phyloP scores from a whole-genome alignment of 1,140 invertebrate species.

The Drosophila sulfurigaster region DNA sequence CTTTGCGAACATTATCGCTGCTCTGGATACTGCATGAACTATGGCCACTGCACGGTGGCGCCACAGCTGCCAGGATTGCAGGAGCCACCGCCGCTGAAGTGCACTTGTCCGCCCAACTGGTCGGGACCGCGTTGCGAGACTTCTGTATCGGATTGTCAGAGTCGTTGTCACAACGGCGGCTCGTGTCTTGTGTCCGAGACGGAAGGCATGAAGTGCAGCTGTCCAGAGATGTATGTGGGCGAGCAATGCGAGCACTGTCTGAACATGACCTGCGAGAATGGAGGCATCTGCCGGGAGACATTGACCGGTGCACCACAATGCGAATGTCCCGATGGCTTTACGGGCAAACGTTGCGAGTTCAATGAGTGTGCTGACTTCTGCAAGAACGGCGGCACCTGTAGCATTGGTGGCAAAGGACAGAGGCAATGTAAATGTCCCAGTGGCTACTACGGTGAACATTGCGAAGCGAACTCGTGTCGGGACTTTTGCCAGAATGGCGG shows the following conservation, averaged over 20 bases:
- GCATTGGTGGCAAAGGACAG: conserved; percentile 78
- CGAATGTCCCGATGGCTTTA: conserved; percentile 85
- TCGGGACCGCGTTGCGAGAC: conserved; percentile 89
- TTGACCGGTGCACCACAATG: conserved; percentile 85
- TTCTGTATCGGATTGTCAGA: conserved; percentile 86
- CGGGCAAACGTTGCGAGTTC: conserved; percentile 79
- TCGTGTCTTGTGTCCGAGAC: conserved; percentile 69
- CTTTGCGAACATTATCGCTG: conserved; percentile 89
- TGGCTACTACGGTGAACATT: conserved; percentile 87
- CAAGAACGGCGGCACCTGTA: conserved; percentile 87
- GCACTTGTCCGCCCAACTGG: conserved; percentile 88
- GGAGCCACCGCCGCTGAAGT: conserved; percentile 84
- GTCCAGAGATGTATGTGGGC: conserved; percentile 73
- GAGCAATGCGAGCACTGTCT: conserved; percentile 83
- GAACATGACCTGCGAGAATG: conserved; percentile 79
- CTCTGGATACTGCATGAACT: conserved; percentile 88
- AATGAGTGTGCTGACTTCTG: conserved; percentile 85
- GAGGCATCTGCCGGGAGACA: conserved; percentile 81
- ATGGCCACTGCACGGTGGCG: conserved; percentile 87
- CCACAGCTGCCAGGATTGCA: conserved; percentile 64
- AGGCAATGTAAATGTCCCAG: conserved; percentile 85
- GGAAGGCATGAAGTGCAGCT: conserved; percentile 80
- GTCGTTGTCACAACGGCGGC: conserved; percentile 81
- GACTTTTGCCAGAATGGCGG: conserved; percentile 87
- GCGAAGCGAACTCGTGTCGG: conserved; percentile 86